A percentile compares a stretch with the other conserved stretches of the same genome.
These are phyloP conservation scores for Diacarnus erythraeanus DNA, from an alignment of 37 sponge, comb jelly and placozoan species.

Conservation along the genomic window DNA sequence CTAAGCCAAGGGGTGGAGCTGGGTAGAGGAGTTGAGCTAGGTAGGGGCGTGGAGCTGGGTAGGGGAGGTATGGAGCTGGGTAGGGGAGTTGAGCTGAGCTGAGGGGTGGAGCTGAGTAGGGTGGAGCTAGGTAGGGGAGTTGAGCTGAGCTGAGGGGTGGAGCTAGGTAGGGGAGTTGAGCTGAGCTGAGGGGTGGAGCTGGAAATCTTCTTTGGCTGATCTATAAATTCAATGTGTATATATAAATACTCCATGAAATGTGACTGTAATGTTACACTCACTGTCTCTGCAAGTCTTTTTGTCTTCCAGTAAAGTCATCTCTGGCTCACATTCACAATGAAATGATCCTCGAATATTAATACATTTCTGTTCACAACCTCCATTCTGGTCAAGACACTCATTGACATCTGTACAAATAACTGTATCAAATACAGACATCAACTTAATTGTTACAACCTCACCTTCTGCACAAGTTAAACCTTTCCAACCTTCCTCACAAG, in stretches of 20 bases:
- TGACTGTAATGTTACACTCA: too few species aligned
- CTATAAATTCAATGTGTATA: too few species aligned
- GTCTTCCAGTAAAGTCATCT: not conserved
- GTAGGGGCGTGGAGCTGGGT: too few species aligned
- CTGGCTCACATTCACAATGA: not conserved
- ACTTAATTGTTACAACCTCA: not conserved
- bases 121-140: not conserved
- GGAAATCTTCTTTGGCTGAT: too few species aligned
- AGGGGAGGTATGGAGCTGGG: not conserved
- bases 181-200: not conserved
- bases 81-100: not conserved
- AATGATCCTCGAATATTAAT: not conserved
- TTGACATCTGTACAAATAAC: conserved; percentile 8
- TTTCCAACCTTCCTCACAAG: conserved; percentile 23
- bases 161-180: not conserved
- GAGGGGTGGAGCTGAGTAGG: not conserved
- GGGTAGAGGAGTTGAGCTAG: not conserved
- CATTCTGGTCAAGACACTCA: too few species aligned
- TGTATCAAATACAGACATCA: too few species aligned
- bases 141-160: not conserved
- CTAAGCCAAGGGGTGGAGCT: not conserved
- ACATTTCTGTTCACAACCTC: conserved; percentile 2
- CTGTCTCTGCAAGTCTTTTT: not conserved
- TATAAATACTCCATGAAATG: too few species aligned
- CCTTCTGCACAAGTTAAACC: conserved; percentile 8